These are phyloP conservation scores for Cartodere bifasciata DNA, from an alignment of 2,888 invertebrate species.

Conservation along the genomic window DNA sequence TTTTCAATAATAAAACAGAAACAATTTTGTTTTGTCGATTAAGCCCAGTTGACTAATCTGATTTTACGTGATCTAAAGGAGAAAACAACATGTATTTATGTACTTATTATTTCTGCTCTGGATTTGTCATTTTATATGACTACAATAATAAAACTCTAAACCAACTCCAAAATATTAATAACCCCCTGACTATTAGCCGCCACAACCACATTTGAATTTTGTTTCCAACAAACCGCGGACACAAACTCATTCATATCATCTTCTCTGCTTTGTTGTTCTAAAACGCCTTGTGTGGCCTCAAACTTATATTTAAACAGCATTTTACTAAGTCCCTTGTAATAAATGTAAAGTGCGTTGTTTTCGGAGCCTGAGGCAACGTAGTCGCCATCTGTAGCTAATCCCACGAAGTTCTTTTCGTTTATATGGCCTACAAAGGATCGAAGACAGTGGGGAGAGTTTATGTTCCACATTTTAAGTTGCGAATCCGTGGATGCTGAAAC, in stretches of 20 bases:
- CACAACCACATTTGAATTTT: constrained; percentile 71
- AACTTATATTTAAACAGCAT: constrained; percentile 80
- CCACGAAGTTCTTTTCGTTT: constrained; percentile 94
- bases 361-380: constrained; percentile 92
- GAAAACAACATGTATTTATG: too few relatives aligned
- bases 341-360: constrained; percentile 85
- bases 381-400: constrained; percentile 81
- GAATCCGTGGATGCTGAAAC: constrained; percentile 90
- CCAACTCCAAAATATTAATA: constrained; percentile 74
- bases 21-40: too few relatives aligned
- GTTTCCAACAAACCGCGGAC: constrained; percentile 89
- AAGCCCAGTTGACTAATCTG: too few relatives aligned
- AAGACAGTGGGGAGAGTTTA: constrained; percentile 61
- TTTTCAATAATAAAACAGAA: too few relatives aligned
- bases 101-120: too few relatives aligned
- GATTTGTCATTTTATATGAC: too few relatives aligned
- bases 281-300: constrained; percentile 65
- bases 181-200: constrained; percentile 92
- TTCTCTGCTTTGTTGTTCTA: constrained; percentile 64
- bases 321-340: constrained; percentile 79
- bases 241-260: constrained; percentile 88
- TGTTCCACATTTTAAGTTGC: constrained; percentile 82
- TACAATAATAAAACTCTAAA: constrained; percentile 33
- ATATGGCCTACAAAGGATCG: constrained; percentile 83
- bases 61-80: too few relatives aligned